Evolutionary conservation across 1,140 invertebrate genomes (phyloP).

Genomic region (Bursaphelenchus mucronatus): DNA sequence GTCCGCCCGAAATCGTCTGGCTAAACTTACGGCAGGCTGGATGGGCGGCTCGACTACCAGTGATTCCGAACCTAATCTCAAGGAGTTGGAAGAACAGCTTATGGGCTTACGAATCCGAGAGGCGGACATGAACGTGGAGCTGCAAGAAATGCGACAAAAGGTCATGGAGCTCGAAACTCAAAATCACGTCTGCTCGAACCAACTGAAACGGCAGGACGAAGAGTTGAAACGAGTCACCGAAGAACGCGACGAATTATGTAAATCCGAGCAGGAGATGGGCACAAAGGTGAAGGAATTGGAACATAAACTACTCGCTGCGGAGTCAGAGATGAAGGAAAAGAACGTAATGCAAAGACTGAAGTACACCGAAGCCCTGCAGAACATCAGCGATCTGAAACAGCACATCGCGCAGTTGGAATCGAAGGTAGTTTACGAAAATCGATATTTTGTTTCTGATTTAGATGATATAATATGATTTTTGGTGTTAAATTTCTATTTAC

Average conservation of each 20-base stretch:
- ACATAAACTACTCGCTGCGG: constrained; percentile 79
- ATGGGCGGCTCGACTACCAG: constrained; percentile 62
- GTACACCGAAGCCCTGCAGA: constrained; percentile 86
- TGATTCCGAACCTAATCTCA: constrained; percentile 62
- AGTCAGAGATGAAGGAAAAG: constrained; percentile 81
- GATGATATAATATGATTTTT: constrained; percentile 13
- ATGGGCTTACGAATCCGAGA: constrained; percentile 83
- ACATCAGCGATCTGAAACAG: constrained; percentile 86
- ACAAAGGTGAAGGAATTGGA: constrained; percentile 77
- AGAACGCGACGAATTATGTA: constrained; percentile 67
- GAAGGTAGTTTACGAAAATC: constrained; percentile 68
- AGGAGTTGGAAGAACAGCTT: constrained; percentile 76
- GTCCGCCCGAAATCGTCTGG: constrained; percentile 45
- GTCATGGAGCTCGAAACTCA: constrained; percentile 98
- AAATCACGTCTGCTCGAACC: constrained; percentile 89
- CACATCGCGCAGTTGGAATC: constrained; percentile 87
- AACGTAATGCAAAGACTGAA: constrained; percentile 86
- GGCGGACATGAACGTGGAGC: constrained; percentile 83
- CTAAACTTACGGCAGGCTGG: constrained; percentile 54
- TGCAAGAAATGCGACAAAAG: constrained; percentile 87
- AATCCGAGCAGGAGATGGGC: constrained; percentile 72
- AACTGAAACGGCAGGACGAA: constrained; percentile 85
- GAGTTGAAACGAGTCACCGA: constrained; percentile 78
- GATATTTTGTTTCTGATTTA: constrained; percentile 19
- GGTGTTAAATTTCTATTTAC: constrained; percentile 8